Evolutionary conservation across 2,797 vertebrate genomes (phyloP), one percentile per base, ranked within the genome.

Genomic region (Arrhamphus sclerolepis): DNA sequence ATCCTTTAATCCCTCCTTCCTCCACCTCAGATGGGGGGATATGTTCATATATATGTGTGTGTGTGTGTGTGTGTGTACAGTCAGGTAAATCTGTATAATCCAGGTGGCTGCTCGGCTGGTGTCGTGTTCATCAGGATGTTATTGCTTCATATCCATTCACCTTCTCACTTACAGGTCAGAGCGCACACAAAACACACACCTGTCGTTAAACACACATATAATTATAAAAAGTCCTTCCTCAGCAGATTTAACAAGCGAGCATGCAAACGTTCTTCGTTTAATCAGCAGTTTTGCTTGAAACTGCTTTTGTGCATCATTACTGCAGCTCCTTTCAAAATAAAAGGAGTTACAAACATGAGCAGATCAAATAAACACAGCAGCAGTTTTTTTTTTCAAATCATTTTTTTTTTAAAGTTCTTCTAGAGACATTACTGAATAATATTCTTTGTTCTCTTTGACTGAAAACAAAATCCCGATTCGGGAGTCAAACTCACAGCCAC

Each of bases 31-130:
- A 56, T 24, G 26, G 43, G 61, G 16, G 34, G 19, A 0, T 5
- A 8, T n/a, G 22, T 5, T 2, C 20, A 38, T 55, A 7, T 50
- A 62, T 19, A 4, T 38, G 34, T 38, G 34, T 38, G 62, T n/a
- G 34, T 38, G 34, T 34, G 31, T 13, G 31, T 34, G 31, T 13
- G 31, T 34, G 31, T 13, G 31, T 34, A 10, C 1, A 19, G 59
- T 38, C 26, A 46, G 62, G 53, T 26, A 54, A 39, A 50, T 57
- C 44, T 11, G 34, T 62, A 6, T 68, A 4, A 63, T 76, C 55
- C 81, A 85, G 79, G 44, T 84, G 82, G 84, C 66, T 26, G 75
- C 83, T 80, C 78, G 68, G 80, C 64, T 42, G 66, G 78, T 56
- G 68, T 0, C 26, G 22, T 76, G 78, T 85, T 83, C 61, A 68